Evolutionary conservation across 2,113 vertebrate species (phyloP).

Genomic region (Burhinus oedicnemus): DNA sequence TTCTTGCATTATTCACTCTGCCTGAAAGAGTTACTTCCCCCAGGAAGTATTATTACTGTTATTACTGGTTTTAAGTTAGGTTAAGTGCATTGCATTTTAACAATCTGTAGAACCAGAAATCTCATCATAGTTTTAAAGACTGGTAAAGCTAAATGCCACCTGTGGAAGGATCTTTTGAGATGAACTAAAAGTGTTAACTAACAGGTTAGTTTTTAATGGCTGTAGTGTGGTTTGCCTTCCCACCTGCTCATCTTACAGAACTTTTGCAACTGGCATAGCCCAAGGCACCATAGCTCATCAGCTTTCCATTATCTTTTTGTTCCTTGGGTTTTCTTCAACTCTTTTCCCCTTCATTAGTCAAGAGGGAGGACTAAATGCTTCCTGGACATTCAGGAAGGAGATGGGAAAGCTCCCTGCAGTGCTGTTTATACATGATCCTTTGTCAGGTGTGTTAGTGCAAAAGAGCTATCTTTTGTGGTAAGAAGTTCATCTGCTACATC

Average conservation of each 20-base stretch:
- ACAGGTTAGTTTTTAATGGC: not conserved
- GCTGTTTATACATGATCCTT: not conserved
- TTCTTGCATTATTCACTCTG: not conserved
- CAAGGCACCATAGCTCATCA: not conserved
- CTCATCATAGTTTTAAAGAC: not conserved
- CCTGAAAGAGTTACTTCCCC: not conserved
- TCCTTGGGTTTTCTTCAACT: not conserved
- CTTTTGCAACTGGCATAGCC: not conserved
- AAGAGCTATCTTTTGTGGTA: not conserved
- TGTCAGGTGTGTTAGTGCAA: not conserved
- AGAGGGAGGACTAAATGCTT: not conserved
- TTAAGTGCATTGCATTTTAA: not conserved
- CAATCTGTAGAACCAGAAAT: not conserved
- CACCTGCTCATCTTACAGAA: not conserved
- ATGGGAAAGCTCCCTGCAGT: not conserved
- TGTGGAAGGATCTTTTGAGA: not conserved
- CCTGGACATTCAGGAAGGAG: not conserved
- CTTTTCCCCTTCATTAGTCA: not conserved
- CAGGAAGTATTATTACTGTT: not conserved
- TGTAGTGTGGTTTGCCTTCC: not conserved
- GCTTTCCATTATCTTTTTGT: not conserved
- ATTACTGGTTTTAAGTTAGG: not conserved
- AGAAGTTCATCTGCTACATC: not conserved
- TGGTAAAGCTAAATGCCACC: not conserved
- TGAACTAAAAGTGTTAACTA: not conserved